phyloP scores from a whole-genome alignment of 2,888 invertebrate genomes.

The Campaea margaritaria region DNA sequence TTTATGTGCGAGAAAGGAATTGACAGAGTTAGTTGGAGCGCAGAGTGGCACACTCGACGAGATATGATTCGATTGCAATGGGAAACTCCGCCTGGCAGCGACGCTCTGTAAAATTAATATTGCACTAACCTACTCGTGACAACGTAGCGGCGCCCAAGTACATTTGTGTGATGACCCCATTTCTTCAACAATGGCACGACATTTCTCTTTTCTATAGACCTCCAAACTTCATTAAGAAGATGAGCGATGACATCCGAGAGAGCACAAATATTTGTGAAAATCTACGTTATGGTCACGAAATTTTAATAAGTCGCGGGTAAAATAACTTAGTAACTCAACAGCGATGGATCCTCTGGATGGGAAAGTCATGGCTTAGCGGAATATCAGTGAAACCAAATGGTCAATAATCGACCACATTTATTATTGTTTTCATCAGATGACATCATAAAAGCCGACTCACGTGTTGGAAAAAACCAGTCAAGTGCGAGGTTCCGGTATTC shows the following conservation, averaged over 20 bases:
- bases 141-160: slow-evolving; percentile 8
- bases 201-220: slow-evolving; percentile 4
- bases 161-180: slow-evolving; percentile 9
- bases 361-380: no score
- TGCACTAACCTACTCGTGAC: slow-evolving; percentile 27
- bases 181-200: slow-evolving; percentile 15
- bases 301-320: no score
- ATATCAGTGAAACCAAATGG: no score
- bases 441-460: no score
- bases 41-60: slow-evolving; percentile 28
- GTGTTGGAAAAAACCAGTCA: no score
- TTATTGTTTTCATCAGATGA: no score
- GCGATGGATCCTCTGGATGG: no score
- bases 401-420: no score
- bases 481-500: no score
- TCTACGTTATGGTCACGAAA: no score
- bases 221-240: slow-evolving; percentile 14
- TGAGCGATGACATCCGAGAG: neutral
- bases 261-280: no score
- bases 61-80: slow-evolving; percentile 47
- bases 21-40: slow-evolving; percentile 48
- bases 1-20: slow-evolving; percentile 55
- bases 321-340: no score
- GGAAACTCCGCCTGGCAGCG: slow-evolving; percentile 36
- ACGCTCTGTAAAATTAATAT: slow-evolving; percentile 45